Evolutionary conservation across 2,113 vertebrate species (phyloP), one percentile per base, ranked within the genome.

Genomic region (Gopherus flavomarginatus): DNA sequence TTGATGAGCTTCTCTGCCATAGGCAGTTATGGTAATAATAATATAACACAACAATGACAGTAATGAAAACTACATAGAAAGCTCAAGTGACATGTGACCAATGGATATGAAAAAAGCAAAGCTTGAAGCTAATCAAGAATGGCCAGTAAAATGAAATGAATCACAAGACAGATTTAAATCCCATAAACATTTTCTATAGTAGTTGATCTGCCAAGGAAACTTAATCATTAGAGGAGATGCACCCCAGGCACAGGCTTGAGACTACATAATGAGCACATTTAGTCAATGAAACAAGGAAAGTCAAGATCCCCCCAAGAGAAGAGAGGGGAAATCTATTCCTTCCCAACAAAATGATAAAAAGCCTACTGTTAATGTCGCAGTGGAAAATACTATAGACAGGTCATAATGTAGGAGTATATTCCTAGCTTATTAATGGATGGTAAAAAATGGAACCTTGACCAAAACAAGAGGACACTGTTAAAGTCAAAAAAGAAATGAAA

Each of bases 261-360:
- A 96, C 90, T 95, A 90, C 96, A 94, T 95, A 97, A 97, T 94
- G 95, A 97, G 96, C 92, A 91, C 27, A 96, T 97, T 97, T 96
- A 96, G 95, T 96, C 96, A 96, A 96, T 95, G 96, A 95, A 97
- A 97, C 87, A 96, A 97, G 89, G 75, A 88, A 93, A 96, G 96
- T 88, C 95, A 92, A 96, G 96, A 87, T 96, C 94, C 90, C 62
- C 94, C 82, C 92, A 94, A 84, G 95, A 95, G 96, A 93, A 96
- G 86, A 97, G 93, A 89, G 69, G 95, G 85, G 85, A 97, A 96
- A 96, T 97, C 96, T 89, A 96, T 97, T 96, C 53, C n/a, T 96
- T 91, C 57, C 85, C 85, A 93, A 81, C 56, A 95, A 97, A 96
- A 94, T 97, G 95, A 97, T 91, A 93, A 97, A 97, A 94, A 96